Base-by-base conservation (phyloP, 2,888 invertebrate genomes). In the Lacanobia wlatinum region DNA sequence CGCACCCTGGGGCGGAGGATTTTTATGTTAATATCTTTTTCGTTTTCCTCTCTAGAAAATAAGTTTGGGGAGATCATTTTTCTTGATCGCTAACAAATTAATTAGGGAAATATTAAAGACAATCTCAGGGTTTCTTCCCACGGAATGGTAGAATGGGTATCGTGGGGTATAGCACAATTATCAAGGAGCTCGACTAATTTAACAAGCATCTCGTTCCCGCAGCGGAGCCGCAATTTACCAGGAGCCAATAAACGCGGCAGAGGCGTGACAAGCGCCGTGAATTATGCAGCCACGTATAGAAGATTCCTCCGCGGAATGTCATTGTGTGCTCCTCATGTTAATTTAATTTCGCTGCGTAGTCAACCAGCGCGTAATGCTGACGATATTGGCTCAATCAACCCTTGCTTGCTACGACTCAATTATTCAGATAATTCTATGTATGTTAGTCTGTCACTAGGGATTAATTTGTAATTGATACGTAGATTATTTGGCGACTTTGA, bases 341-440 rank as follows among this genome's bases (percentile, higher is more conserved):
- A 94, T 93, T 93, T 92, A 92, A 94, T 94, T 93, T 90, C 86
- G 87, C 88, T 87, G 83, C 86, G 89, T 88, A 88, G 88, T 89
- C 85, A 87, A 87, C 89, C 88, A 82, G 84, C 84, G 83, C 85
- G 86, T 88, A 87, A 90, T 85, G 82, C 72, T 84, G 81, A 83
- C 83, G 87, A 88, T 89, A 91, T 92, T 92, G 90, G 89, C 87
- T 85, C 88, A 91, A 91, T 90, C 89, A 84, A 87, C 89, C 71
- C 82, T 81, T 75, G 75, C 75, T 85, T 85, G 82, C 76, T 80
- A 86, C 85, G 87, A 86, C 87, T 66, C 77, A 89, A 89, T 91
- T 89, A 91, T 90, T 91, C 87, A 90, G 90, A 90, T 90, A 86
- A 84, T 84, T 79, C 76, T 73, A 79, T 77, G 67, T 80, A 61